These are phyloP conservation scores for Spea bombifrons DNA, from an alignment of 2,113 vertebrate genomes.

Conservation along the genomic window DNA sequence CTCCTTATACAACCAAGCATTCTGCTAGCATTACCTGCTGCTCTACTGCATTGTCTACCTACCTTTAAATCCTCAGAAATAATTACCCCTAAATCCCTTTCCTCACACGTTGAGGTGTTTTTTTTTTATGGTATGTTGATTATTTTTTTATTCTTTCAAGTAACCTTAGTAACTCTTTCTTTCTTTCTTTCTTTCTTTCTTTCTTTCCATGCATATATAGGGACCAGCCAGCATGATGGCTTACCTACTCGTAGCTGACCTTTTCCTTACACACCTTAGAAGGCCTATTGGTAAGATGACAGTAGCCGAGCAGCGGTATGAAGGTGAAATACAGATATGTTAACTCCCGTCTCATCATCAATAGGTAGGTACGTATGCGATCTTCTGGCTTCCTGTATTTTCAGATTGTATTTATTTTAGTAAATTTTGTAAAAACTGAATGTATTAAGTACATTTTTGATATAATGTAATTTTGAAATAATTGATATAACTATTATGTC, in stretches of 20 bases:
- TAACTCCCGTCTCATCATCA: slow-evolving; percentile 96
- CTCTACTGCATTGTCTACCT: too few relatives aligned
- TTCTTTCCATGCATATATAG: slow-evolving; percentile 7
- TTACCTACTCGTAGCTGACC: slow-evolving; percentile 91
- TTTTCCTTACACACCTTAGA: slow-evolving; percentile 87
- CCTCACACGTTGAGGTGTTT: too few relatives aligned
- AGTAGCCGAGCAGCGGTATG: slow-evolving; percentile 85
- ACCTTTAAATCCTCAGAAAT: too few relatives aligned
- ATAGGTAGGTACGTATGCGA: slow-evolving; percentile 71
- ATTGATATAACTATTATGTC: not conserved
- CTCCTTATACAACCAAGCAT: too few relatives aligned
- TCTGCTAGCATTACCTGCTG: too few relatives aligned
- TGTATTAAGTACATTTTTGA: not conserved
- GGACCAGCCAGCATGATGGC: slow-evolving; percentile 91
- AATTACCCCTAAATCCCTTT: too few relatives aligned
- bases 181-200: slow-evolving; percentile 26
- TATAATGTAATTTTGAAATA: too few relatives aligned
- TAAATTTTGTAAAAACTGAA: too few relatives aligned
- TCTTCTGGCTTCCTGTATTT: too few relatives aligned
- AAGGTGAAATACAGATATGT: slow-evolving; percentile 94
- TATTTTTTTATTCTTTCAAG: slow-evolving; percentile 23
- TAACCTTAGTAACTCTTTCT: slow-evolving; percentile 21
- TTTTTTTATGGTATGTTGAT: slow-evolving; percentile 10
- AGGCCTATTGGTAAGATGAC: slow-evolving; percentile 97
- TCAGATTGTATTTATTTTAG: not conserved